Evolutionary conservation across 2,888 invertebrate genomes (phyloP).

Genomic region (Cheilosia impressa): DNA sequence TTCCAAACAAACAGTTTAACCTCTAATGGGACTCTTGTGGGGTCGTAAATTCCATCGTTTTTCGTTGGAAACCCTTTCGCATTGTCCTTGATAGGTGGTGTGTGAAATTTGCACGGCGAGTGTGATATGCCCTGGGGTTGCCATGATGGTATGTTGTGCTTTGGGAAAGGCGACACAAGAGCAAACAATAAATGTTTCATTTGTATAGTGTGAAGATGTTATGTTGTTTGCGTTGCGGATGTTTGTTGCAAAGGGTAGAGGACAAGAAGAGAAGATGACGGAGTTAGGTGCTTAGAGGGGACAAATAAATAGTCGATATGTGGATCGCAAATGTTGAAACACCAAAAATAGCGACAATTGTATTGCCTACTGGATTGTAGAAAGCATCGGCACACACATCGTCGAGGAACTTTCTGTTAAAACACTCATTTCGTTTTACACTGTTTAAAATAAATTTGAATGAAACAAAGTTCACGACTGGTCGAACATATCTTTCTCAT

Average conservation of each 20-base stretch:
- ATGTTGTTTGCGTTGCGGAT: background rate
- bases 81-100: constrained; percentile 67
- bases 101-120: constrained; percentile 66
- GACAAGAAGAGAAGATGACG: background rate
- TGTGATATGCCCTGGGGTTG: constrained; percentile 30
- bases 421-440: no score
- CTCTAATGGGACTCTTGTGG: constrained; percentile 77
- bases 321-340: no score
- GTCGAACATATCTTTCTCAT: no score
- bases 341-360: no score
- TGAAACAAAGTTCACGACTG: no score
- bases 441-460: no score
- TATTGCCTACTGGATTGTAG: no score
- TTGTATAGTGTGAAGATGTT: constrained; percentile 28
- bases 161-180: constrained; percentile 15
- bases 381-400: no score
- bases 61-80: constrained; percentile 52
- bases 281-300: no score
- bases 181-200: constrained; percentile 21
- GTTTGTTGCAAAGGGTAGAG: background rate
- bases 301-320: no score
- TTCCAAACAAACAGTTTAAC: constrained; percentile 76
- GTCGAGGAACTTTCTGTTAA: no score
- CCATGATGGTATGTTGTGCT: background rate
- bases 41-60: constrained; percentile 77